Percentiles rank a stretch among this genome's conserved stretches.
Conservation (phyloP, 2,797 vertebrate genomes). For the Nothura maculosa region DNA sequence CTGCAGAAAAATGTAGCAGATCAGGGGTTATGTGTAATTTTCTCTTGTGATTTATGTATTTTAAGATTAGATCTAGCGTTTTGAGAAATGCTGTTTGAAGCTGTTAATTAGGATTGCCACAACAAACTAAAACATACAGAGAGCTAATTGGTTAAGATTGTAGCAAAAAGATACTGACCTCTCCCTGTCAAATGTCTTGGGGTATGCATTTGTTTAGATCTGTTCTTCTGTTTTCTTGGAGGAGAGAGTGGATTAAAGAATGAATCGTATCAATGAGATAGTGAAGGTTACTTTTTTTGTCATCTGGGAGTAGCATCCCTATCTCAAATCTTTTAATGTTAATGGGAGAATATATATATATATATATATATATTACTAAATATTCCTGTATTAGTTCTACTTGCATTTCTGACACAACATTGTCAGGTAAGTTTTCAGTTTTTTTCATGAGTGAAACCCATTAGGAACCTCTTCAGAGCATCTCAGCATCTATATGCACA, state of each 20-base stretch:
- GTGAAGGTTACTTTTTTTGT: neutral
- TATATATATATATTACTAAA: neutral
- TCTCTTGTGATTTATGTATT: neutral
- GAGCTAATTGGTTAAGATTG: constrained; percentile 23
- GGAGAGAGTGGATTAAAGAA: neutral
- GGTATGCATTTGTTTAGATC: neutral
- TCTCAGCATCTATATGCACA: neutral
- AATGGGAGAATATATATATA: neutral
- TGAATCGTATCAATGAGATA: accelerated
- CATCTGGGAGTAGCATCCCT: neutral
- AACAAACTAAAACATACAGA: neutral
- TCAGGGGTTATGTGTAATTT: neutral
- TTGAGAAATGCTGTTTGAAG: constrained; percentile 13
- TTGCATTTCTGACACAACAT: constrained; percentile 21
- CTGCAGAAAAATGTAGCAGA: neutral
- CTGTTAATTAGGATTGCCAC: constrained; percentile 32
- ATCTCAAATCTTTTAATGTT: neutral
- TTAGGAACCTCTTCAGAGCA: neutral
- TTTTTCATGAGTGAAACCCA: constrained; percentile 6
- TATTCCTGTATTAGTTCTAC: neutral
- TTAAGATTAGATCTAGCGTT: constrained; percentile 22
- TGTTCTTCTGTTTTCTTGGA: accelerated
- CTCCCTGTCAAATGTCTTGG: neutral
- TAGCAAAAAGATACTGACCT: neutral
- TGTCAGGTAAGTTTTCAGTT: neutral